Evolutionary conservation across 2,888 invertebrate genomes (phyloP), one percentile per base, ranked within the genome.

Genomic region (Dicyrtomina minuta): DNA sequence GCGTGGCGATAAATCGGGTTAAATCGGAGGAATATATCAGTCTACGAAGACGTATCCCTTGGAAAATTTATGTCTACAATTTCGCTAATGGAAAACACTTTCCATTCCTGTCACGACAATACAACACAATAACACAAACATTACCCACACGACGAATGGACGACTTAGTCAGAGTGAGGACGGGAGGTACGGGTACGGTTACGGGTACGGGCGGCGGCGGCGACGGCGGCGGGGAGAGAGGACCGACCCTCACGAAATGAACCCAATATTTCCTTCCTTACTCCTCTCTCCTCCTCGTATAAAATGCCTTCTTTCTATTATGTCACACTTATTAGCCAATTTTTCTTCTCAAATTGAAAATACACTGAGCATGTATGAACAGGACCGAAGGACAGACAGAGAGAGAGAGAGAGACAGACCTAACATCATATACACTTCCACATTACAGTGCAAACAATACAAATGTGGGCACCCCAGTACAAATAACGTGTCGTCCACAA

Each of bases 11-110:
- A 78, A 78, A 78, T 78, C 76, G 74, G 77, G 77, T 76, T 78
- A 77, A 78, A 78, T 78, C 77, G 78, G 74, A 75, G 74, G 75
- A 78, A 78, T 78, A 78, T 76, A 77, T 77, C 77, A 78, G 77
- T 77, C 75, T 51, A 72, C 51, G 72, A 73, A 73, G 75, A 77
- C 74, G 74, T 71, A 76, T 72, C 75, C 73, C 71, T 70, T 65
- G 67, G 70, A 75, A 75, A 78, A 78, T 78, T 78, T 78, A 78
- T 78, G 75, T 73, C 74, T 73, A 77, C 78, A 78, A 78, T 78
- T 77, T 76, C 75, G 76, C 76, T 77, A 77, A 78, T 77, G 77
- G 78, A 76, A 78, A 76, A 78, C 75, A 77, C 75, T 77, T 77
- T 76, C 78, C 74, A 78, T 78, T 78, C 78, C 75, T 78, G 76